phyloP scores from a whole-genome alignment of 2,888 invertebrate species.

The Orthonychiurus folsomi region DNA sequence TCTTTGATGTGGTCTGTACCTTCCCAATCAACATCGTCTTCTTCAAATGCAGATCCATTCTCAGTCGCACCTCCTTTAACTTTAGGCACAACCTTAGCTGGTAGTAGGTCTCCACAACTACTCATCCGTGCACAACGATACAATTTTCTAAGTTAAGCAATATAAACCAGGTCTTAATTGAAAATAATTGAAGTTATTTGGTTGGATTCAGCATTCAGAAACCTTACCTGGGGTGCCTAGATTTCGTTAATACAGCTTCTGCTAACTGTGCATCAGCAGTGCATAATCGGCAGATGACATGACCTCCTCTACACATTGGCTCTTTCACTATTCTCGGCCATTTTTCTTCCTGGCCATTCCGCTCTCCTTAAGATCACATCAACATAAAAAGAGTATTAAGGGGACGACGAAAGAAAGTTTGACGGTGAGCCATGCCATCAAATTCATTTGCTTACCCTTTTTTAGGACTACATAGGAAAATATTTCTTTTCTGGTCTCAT shows the following conservation, averaged over 20 bases:
- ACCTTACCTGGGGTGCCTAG: slow-evolving; percentile 68
- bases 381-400: no score
- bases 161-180: not conserved
- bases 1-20: no score
- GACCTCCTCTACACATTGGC: slow-evolving; percentile 59
- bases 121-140: slow-evolving; percentile 65
- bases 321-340: slow-evolving; percentile 76
- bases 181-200: not conserved
- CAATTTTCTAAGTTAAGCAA: slow-evolving; percentile 48
- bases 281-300: slow-evolving; percentile 69
- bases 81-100: slow-evolving; percentile 50
- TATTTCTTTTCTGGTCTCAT: slow-evolving; percentile 49
- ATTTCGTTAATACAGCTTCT: slow-evolving; percentile 65
- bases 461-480: slow-evolving; percentile 74
- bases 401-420: no score
- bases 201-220: slow-evolving; percentile 42
- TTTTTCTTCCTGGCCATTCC: slow-evolving; percentile 48
- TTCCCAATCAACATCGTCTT: no score
- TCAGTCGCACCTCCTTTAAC: no score
- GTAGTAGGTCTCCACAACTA: slow-evolving; percentile 72
- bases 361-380: no score
- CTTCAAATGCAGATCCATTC: no score
- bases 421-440: no score
- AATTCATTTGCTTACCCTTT: slow-evolving; percentile 59
- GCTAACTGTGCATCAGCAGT: slow-evolving; percentile 61